Evolutionary conservation across 2,888 invertebrate genomes (phyloP), one percentile per base, ranked within the genome.

Genomic region (Drosophila neoperkinsi): DNA sequence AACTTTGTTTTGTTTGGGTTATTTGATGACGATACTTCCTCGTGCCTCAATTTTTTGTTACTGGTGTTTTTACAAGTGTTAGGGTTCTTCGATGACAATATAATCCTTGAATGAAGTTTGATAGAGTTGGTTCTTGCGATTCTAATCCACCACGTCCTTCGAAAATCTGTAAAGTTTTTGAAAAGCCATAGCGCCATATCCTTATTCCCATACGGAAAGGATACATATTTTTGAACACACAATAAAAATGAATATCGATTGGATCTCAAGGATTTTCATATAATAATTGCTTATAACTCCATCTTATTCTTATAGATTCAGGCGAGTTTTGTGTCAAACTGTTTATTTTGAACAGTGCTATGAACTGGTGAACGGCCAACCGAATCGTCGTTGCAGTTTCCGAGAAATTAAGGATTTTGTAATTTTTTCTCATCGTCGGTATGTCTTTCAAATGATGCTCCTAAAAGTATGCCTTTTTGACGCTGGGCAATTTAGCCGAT

Each of bases 31-130:
- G 33, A 33, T 13, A 34, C 11, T 34, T 34, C 5, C 4, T 13
- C 0, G 2, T 34, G 41, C 4, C 0, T 41, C 1, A 2, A 41
- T n/a, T 10, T n/a, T n/a, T 41, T n/a, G 3, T 10, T 41, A 1
- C 1, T n/a, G 1, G n/a, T n/a, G 16, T 5, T 16, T 7, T 38
- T n/a, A n/a, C 3, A 38, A 9, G n/a, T 38, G 0, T n/a, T n/a
- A n/a, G 41, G 10, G 4, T 4, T 41, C 4, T 4, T 41, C 10
- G 10, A n/a, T 4, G 38, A 41, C 10, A 4, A 10, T 10, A n/a
- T 4, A 38, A 38, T n/a, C 9, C n/a, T 10, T 10, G 9, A n/a
- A n/a, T 38, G 9, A 4, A 38, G n/a, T 9, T 38, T n/a, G n/a
- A 38, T 38, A 9, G n/a, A n/a, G 38, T 10, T 10, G 9, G n/a